Evolutionary conservation across 2,113 vertebrate species (phyloP).

Genomic region (Hypomesus transpacificus): DNA sequence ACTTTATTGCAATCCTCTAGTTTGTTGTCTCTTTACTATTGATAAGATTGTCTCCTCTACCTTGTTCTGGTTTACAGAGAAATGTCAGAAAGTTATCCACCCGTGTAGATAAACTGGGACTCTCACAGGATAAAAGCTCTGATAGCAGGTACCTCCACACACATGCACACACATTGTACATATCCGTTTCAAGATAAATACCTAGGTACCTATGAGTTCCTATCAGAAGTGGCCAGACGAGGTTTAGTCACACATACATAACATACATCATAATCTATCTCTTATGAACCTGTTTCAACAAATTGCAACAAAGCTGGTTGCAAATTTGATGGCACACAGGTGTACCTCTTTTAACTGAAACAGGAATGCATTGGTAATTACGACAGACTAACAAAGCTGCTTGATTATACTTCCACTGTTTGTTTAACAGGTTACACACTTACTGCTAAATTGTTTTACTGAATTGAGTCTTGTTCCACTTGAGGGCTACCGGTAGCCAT

Average conservation of each 20-base stretch:
- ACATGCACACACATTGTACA: conserved; percentile 8
- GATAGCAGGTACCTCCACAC: conserved; percentile 57
- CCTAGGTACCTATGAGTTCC: not conserved
- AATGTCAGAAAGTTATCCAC: conserved; percentile 57
- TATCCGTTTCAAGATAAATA: not conserved
- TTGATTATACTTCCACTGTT: conserved; percentile 55
- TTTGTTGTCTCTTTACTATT: not conserved
- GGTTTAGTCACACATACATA: not conserved
- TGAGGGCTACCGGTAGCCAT: conserved; percentile 54
- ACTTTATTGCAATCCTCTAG: no score
- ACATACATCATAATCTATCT: no score
- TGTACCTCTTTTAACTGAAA: no score
- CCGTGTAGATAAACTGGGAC: conserved; percentile 56
- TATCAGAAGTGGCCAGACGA: no score
- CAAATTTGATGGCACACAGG: no score
- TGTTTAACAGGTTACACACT: conserved; percentile 42
- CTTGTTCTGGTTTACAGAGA: conserved; percentile 36
- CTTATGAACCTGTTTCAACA: not conserved
- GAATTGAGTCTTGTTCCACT: conserved; percentile 39
- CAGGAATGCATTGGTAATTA: no score
- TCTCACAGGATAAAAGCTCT: conserved; percentile 59
- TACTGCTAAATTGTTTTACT: conserved; percentile 41
- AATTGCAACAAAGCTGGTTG: not conserved
- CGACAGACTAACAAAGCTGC: conserved; percentile 41
- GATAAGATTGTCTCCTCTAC: not conserved